Base-by-base conservation (phyloP, 2,797 vertebrate genomes). In the Rhodeus uyekii region DNA sequence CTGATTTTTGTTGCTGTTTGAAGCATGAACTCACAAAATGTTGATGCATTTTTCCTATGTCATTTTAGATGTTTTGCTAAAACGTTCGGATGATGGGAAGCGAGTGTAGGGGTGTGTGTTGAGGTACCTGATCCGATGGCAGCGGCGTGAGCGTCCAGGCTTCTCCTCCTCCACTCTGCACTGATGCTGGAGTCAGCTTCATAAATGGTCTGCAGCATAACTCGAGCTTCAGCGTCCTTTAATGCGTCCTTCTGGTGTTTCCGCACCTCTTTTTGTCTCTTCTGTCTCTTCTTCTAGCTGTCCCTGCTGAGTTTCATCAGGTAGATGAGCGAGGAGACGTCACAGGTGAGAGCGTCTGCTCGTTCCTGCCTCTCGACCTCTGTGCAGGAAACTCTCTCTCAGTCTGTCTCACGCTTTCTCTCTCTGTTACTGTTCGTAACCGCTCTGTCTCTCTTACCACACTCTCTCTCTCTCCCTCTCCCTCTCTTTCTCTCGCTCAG, bases 201-300 rank as follows among this genome's bases (percentile, higher is more conserved):
- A 82, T 96, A 94, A 95, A 96, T 95, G 89, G 95, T 96, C 94
- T 96, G 95, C 94, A 96, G 95, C 96, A 96, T 96, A 92, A 91
- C 94, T 93, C n/a, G 34, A 60, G 27, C 50, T 80, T 71, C 38
- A 77, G 27, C 32, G 19, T 36, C 38, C 68, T 32, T 19, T 5
- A 5, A 4, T 53, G 48, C 27, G 74, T 88, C 88, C 85, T 32
- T 22, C 27, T 12, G 32, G 48, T 90, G 78, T 61, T 32, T 18
- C n/a, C 55, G n/a, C 12, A 29, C 36, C 48, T 68, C 61, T 68
- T 79, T 34, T 13, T 32, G 48, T 39, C 36, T 61, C 46, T 38
- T 60, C 44, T 27, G 13, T 44, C 22, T 65, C 29, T 58, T 65
- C 27, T 38, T 67, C 38, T 60, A 76, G 68, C 48, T 8, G 65